Percentiles rank a stretch among this genome's conserved stretches.
phyloP scores from a whole-genome alignment of 2,888 invertebrate species.

The Eupithecia tripunctaria region DNA sequence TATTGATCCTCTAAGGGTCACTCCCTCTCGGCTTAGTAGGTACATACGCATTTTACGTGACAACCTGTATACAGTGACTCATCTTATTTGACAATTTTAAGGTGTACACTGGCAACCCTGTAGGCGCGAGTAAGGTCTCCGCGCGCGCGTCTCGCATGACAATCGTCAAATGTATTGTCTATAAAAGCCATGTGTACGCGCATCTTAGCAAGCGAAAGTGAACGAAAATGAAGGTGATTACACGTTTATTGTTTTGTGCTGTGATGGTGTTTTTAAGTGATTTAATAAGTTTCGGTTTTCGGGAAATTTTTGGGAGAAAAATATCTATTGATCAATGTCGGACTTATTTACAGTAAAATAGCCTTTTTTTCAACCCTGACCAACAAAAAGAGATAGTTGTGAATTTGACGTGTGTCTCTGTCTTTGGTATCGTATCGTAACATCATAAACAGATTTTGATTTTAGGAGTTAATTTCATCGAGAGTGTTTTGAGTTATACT shows the following conservation, averaged over 20 bases:
- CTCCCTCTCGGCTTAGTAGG: too few species aligned
- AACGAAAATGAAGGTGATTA: constrained; percentile 82
- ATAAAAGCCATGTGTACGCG: constrained; percentile 69
- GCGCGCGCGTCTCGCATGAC: constrained; percentile 66
- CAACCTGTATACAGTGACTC: too few species aligned
- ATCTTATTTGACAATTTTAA: neutral
- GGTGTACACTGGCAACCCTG: constrained; percentile 40
- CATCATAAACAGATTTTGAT: too few species aligned
- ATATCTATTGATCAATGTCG: too few species aligned
- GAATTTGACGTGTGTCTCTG: too few species aligned
- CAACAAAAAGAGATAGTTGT: too few species aligned
- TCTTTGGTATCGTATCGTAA: too few species aligned
- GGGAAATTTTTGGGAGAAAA: neutral
- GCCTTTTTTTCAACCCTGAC: too few species aligned
- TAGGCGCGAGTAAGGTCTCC: constrained; percentile 64
- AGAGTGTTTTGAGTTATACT: too few species aligned
- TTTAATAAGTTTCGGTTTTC: neutral
- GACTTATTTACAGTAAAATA: neutral
- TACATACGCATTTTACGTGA: too few species aligned
- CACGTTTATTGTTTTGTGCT: constrained; percentile 58
- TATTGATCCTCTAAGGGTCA: too few species aligned
- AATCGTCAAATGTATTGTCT: constrained; percentile 72
- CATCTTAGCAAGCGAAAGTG: constrained; percentile 67
- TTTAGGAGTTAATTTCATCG: too few species aligned
- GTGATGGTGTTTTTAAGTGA: constrained; percentile 34